Percentiles rank a stretch among this genome's conserved stretches.
Conservation (phyloP, 1,140 invertebrate species). For the Drosophila sturtevanti region DNA sequence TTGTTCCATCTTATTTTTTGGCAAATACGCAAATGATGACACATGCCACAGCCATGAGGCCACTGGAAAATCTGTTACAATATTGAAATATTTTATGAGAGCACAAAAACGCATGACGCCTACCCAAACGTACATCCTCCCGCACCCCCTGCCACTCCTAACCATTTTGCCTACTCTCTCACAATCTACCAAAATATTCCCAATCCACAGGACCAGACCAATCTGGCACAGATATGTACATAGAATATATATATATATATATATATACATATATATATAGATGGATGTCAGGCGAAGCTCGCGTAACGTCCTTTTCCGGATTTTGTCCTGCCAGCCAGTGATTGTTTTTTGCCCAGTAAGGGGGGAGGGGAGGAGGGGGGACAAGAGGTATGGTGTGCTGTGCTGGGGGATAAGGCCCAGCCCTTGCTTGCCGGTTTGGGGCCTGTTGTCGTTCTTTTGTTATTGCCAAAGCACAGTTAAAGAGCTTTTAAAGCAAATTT, state of each 20-base stretch:
- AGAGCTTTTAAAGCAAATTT: conserved; percentile 67
- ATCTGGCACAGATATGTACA: neutral
- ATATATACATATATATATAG: conserved; percentile 30
- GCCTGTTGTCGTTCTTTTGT: neutral
- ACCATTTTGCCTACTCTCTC: neutral
- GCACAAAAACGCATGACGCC: conserved; percentile 20
- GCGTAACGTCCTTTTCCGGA: conserved; percentile 63
- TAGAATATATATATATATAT: conserved; percentile 20
- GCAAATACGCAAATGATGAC: conserved; percentile 70
- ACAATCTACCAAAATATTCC: conserved; percentile 12
- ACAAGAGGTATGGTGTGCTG: neutral
- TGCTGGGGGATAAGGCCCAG: neutral
- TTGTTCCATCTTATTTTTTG: conserved; percentile 15
- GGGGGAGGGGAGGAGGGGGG: neutral
- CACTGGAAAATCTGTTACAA: conserved; percentile 62
- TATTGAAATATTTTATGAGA: conserved; percentile 76
- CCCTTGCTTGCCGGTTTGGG: neutral
- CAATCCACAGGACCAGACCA: conserved; percentile 18
- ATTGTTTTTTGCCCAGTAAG: conserved; percentile 23
- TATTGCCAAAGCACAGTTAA: conserved; percentile 37
- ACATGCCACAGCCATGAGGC: conserved; percentile 35
- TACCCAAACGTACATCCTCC: neutral
- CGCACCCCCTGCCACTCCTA: neutral
- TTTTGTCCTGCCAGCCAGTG: conserved; percentile 37
- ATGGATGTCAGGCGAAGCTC: conserved; percentile 37